Evolutionary conservation across 1,140 invertebrate genomes (phyloP), one percentile per base, ranked within the genome.

Genomic region (Portunus trituberculatus): DNA sequence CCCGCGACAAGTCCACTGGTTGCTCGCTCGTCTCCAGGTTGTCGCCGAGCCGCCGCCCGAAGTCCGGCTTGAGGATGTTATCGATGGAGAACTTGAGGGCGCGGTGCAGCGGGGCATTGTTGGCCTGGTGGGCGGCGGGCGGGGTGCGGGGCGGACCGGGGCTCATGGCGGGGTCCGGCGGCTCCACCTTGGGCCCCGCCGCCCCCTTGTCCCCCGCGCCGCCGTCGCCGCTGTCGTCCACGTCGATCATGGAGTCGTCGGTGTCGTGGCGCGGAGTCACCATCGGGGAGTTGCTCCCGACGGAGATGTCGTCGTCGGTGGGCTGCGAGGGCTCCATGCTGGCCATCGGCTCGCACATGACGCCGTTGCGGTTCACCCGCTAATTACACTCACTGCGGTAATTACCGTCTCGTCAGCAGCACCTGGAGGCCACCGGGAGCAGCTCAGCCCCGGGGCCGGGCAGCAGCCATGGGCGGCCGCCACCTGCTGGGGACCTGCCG

Each of bases 31-130:
- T 52, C 88, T 95, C 39, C 91, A 82, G 28, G 48, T 86, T 28
- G 95, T 93, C 84, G 59, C 92, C 88, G 87, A 95, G 91, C 95
- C 96, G 94, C 52, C 95, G 97, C 0, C 98, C 98, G 96, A 99
- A 99, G 97, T 99, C 98, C 0, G 98, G 98, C 97, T 99, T 98
- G 10, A 99, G 97, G 94, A 99, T 99, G 97, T 99, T 99, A 96
- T 99, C 98, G 97, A 99, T 99, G 96, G 98, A 99, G 97, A 99
- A 99, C 96, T 99, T 99, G 0, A 99, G 97, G 96, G 96, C 93
- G 0, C 96, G 92, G 48, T 95, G 95, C 20, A 95, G 94, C 20
- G 89, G 67, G 45, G 84, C 91, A 91, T 96, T 96, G 91, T 94
- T 95, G 83, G 90, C 95, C 88, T 96, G 96, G 95, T 96, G 96